Evolutionary conservation across 2,888 invertebrate genomes (phyloP), one percentile per base, ranked within the genome.

Genomic region (Zaprionus obscuricornis): DNA sequence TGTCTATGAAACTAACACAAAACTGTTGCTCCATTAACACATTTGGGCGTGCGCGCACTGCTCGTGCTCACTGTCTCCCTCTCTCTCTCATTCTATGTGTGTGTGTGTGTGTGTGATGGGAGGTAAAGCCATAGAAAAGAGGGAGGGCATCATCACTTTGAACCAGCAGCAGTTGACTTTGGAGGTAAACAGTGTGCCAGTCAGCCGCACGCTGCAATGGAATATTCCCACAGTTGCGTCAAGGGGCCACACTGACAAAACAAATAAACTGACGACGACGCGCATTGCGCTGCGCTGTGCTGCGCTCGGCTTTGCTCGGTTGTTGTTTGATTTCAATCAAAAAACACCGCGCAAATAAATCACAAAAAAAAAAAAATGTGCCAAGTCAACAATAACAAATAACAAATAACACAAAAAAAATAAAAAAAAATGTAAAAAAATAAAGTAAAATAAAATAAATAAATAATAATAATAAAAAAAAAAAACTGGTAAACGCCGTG

Each of bases 171-270:
- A 43, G 47, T 3, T 46, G 34, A 33, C 5, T 31, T 31, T 31
- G 47, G 18, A 29, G 36, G 56, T 73, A 79, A 78, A 70, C 63
- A 70, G 42, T 10, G 3, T 3, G 42, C 62, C 34, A n/a, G n/a
- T n/a, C n/a, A n/a, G 66, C 51, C 31, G 56, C 55, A 45, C 51
- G 67, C 73, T 79, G 73, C 75, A 82, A 43, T 78, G 78, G 83
- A 78, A 78, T 78, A 78, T 78, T 78, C 78, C 78, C 78, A 78
- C 83, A 83, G 74, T 66, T 74, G 62, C 65, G 70, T 69, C 69
- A 73, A 73, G 40, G 24, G 52, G 39, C 39, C 14, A 27, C 33
- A n/a, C n/a, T n/a, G n/a, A n/a, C 34, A n/a, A 40, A 24, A 14
- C 58, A 49, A 68, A 65, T 52, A 55, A 24, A 52, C 65, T 45